Percentiles rank a stretch among this genome's conserved stretches.
These are phyloP conservation scores for Nibea coibor DNA, from an alignment of 2,113 vertebrate species.

Conservation along the genomic window DNA sequence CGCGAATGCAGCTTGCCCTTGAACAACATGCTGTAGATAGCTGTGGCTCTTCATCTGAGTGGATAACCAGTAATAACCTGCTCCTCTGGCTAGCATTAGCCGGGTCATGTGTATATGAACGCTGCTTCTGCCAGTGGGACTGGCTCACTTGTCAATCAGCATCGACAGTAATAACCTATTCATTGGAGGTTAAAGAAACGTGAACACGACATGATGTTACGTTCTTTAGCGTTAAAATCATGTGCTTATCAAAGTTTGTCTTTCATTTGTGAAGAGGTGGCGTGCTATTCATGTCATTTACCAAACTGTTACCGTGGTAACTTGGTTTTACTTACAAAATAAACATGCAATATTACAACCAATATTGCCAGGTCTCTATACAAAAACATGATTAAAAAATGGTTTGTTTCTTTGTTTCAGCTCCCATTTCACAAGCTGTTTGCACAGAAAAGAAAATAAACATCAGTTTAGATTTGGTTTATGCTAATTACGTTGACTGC, in stretches of 20 bases:
- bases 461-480: slow-evolving; percentile 29
- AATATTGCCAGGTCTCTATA: background rate
- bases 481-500: slow-evolving; percentile 23
- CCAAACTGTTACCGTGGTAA: background rate
- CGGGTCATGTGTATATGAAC: slow-evolving; percentile 5
- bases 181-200: too few relatives aligned
- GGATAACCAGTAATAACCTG: slow-evolving; percentile 37
- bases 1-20: slow-evolving; percentile 11
- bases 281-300: background rate
- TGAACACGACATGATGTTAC: too few relatives aligned
- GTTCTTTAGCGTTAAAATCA: too few relatives aligned
- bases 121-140: slow-evolving; percentile 1
- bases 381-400: background rate
- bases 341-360: background rate
- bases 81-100: slow-evolving; percentile 9
- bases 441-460: slow-evolving; percentile 2
- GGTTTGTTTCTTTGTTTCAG: background rate
- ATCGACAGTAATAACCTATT: background rate
- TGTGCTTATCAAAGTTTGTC: too few relatives aligned
- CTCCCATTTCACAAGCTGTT: slow-evolving; percentile 9
- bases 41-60: slow-evolving; percentile 6
- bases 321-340: background rate
- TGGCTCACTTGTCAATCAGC: slow-evolving; percentile 6
- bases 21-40: slow-evolving; percentile 9
- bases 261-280: too few relatives aligned